Evolutionary conservation across 1,140 invertebrate genomes (phyloP), one percentile per base, ranked within the genome.

Genomic region (Magallana angulata): DNA sequence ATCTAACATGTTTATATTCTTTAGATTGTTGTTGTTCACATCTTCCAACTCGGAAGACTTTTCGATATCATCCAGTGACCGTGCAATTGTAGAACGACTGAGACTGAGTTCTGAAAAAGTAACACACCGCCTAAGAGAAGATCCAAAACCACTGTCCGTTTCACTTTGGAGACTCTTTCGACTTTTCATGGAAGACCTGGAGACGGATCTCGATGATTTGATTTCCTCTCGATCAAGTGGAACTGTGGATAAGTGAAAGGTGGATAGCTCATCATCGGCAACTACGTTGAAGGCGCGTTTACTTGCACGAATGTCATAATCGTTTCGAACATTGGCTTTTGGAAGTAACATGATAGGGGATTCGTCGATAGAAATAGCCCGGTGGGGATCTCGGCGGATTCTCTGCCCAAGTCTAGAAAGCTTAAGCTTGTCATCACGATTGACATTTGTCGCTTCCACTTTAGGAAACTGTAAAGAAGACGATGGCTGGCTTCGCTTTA

Each of bases 331-430:
- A n/a, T 64, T 57, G 57, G 87, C 87, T 71, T 88, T 88, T 36
- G 87, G 87, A 36, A 88, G 84, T 16, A 88, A 80, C 87, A 88
- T 88, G 80, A 88, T 88, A 7, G 87, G 87, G 16, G 85, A 82
- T 64, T 86, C 81, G 68, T 88, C 82, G 9, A 88, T 88, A 0
- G 85, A 86, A 18, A 88, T 71, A 6, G 87, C 82, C 18, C 82
- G 86, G 36, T 87, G 81, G 18, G 86, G 86, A 24, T 64, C n/a
- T 57, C 68, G 7, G 2, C 18, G 8, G 57, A 57, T 82, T 82
- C 81, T 36, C 36, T 87, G 86, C 36, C 86, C 58, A 71, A 48
- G 62, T 64, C 86, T 68, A 14, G 48, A 64, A 7, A 87, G 18
- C 48, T 87, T 81, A 24, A 82, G 68, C n/a, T 82, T 71, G 64